Percentiles rank a stretch among this genome's conserved stretches.
These are phyloP conservation scores for Ornithoptera alexandrae DNA, from an alignment of 2,888 invertebrate species.

Conservation along the genomic window DNA sequence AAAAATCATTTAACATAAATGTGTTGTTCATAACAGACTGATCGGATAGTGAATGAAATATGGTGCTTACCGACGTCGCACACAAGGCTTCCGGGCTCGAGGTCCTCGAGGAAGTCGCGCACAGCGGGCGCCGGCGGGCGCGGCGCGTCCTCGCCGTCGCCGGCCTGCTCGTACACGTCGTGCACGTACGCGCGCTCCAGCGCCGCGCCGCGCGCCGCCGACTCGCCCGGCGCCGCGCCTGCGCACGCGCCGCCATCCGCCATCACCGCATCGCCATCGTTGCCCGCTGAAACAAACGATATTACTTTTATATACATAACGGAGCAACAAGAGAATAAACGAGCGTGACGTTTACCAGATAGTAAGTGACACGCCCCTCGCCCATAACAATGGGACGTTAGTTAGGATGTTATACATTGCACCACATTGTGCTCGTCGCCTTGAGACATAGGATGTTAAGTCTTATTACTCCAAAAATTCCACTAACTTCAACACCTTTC, in stretches of 20 bases:
- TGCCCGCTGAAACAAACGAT: constrained; percentile 50
- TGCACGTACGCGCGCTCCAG: constrained; percentile 90
- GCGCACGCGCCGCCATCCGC: constrained; percentile 67
- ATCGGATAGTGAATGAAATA: not conserved
- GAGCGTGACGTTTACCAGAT: no score
- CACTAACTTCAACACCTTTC: no score
- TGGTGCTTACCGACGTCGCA: constrained; percentile 91
- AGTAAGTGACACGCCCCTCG: no score
- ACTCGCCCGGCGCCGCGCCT: constrained; percentile 38
- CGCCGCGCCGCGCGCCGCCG: constrained; percentile 49
- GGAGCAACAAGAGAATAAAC: no score
- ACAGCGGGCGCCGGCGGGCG: constrained; percentile 78
- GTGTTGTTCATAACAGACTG: no score
- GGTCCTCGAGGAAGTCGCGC: constrained; percentile 88
- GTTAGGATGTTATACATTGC: no score
- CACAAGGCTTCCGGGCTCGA: constrained; percentile 95
- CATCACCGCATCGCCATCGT: constrained; percentile 75
- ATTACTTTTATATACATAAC: not conserved
- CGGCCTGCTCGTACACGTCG: constrained; percentile 96
- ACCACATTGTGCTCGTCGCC: no score
- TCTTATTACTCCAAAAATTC: no score
- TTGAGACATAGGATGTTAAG: no score
- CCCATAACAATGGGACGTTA: no score
- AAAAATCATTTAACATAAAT: no score
- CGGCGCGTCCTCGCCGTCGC: constrained; percentile 78